Evolutionary conservation across 2,888 invertebrate species (phyloP).

Genomic region (Epicampocera succincta): DNA sequence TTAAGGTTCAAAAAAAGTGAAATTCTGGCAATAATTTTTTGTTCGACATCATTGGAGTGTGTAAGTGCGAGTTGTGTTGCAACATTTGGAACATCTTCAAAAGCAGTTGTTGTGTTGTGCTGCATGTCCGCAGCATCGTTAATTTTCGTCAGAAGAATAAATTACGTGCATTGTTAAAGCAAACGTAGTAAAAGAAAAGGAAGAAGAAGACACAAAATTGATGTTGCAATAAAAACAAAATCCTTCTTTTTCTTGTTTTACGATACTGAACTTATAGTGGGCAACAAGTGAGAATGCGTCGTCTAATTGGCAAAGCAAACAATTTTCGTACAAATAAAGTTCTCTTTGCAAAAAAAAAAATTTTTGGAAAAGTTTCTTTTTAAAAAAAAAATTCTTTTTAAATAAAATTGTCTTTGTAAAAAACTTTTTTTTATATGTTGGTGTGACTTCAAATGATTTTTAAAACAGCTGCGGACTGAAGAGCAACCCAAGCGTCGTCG

Average conservation of each 20-base stretch:
- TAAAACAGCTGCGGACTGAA: too few species aligned
- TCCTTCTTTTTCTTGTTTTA: conserved; percentile 29
- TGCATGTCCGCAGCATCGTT: conserved; percentile 42
- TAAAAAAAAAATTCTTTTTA: too few species aligned
- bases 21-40: conserved; percentile 49
- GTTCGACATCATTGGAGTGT: conserved; percentile 1
- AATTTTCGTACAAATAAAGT: too few species aligned
- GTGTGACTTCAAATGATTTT: too few species aligned
- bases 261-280: conserved; percentile 12
- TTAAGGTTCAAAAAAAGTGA: conserved; percentile 64
- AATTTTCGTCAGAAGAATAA: conserved; percentile 61
- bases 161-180: conserved; percentile 62
- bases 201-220: conserved; percentile 33
- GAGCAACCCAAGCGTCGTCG: too few species aligned
- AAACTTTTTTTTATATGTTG: too few species aligned
- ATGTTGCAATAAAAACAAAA: conserved; percentile 45
- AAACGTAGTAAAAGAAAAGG: conserved; percentile 33
- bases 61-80: neutral
- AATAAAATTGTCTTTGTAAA: too few species aligned
- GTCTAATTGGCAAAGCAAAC: too few species aligned
- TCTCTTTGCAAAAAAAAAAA: too few species aligned
- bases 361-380: too few species aligned
- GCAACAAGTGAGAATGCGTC: neutral
- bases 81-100: conserved; percentile 53
- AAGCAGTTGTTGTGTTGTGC: conserved; percentile 9